Evolutionary conservation across 2,888 invertebrate genomes (phyloP).

Genomic region (Eutolmus rufibarbis): DNA sequence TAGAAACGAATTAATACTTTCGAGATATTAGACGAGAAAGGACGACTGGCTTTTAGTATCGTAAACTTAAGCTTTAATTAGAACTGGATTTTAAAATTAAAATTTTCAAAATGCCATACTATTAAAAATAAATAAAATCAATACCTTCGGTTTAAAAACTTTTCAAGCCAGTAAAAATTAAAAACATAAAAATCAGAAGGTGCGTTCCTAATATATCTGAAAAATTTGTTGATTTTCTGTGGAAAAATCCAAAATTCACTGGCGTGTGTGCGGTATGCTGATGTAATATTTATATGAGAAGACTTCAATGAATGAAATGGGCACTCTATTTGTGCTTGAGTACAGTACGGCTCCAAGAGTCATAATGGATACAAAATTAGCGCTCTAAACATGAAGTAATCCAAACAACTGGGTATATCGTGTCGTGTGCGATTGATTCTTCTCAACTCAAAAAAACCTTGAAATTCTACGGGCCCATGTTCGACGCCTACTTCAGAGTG

Average conservation of each 20-base stretch:
- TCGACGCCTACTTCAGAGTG: neutral
- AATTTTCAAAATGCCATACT: neutral
- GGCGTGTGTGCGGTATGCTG: constrained; percentile 3
- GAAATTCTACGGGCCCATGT: neutral
- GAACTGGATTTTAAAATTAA: neutral
- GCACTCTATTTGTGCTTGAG: constrained; percentile 47
- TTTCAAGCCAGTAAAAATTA: neutral
- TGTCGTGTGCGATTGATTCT: constrained; percentile 2
- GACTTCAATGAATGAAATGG: constrained; percentile 50
- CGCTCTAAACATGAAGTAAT: constrained; percentile 12
- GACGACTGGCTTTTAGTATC: no score
- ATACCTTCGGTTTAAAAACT: neutral
- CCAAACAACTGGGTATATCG: neutral
- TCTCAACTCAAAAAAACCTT: constrained; percentile 17
- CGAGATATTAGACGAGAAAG: no score
- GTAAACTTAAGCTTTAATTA: no score
- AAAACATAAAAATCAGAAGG: neutral
- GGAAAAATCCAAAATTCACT: neutral
- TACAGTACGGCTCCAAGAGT: neutral
- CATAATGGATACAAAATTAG: neutral
- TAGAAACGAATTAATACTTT: no score
- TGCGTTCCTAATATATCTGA: neutral
- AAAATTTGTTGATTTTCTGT: neutral
- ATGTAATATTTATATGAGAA: constrained; percentile 36
- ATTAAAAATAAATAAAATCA: neutral